phyloP scores from a whole-genome alignment of 2,797 vertebrate species.

The Sebastes goodei region DNA sequence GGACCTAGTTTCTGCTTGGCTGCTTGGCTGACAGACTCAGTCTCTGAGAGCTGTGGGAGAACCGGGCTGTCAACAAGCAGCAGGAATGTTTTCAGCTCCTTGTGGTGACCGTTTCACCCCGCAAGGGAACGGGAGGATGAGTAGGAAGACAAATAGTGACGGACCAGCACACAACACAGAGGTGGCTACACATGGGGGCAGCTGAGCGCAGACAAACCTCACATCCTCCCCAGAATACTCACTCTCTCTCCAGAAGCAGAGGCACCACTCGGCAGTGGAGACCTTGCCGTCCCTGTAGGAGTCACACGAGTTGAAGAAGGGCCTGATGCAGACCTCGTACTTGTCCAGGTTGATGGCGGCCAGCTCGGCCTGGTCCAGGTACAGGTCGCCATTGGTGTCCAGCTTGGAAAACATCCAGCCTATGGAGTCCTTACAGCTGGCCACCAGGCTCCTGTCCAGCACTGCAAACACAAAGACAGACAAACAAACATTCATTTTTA shows the following conservation, averaged over 20 bases:
- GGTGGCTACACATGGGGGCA: conserved; percentile 10
- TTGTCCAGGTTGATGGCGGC: conserved; percentile 98
- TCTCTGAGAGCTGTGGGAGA: conserved; percentile 56
- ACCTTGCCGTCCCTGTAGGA: conserved; percentile 94
- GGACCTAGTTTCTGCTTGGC: conserved; percentile 56
- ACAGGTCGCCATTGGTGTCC: conserved; percentile 93
- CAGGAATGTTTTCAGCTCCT: conserved; percentile 63
- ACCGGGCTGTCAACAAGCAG: conserved; percentile 68
- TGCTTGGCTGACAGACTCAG: conserved; percentile 41
- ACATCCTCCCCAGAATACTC: conserved; percentile 68
- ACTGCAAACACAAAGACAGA: conserved; percentile 78
- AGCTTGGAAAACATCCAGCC: conserved; percentile 99
- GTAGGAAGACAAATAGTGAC: conserved; percentile 62
- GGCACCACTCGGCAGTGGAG: conserved; percentile 96
- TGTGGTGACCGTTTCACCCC: conserved; percentile 48
- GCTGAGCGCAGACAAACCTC: neutral
- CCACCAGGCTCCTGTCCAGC: conserved; percentile 91
- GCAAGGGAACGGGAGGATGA: conserved; percentile 36
- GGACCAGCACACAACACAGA: conserved; percentile 34
- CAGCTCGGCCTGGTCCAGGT: conserved; percentile 92
- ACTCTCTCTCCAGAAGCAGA: conserved; percentile 99
- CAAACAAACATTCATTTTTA: conserved; percentile 33
- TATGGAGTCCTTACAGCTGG: conserved; percentile 98
- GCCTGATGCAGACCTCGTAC: conserved; percentile 96
- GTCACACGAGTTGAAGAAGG: conserved; percentile 99